Evolutionary conservation across 2,113 vertebrate species (phyloP).

Genomic region (Diphyllodes magnificus): DNA sequence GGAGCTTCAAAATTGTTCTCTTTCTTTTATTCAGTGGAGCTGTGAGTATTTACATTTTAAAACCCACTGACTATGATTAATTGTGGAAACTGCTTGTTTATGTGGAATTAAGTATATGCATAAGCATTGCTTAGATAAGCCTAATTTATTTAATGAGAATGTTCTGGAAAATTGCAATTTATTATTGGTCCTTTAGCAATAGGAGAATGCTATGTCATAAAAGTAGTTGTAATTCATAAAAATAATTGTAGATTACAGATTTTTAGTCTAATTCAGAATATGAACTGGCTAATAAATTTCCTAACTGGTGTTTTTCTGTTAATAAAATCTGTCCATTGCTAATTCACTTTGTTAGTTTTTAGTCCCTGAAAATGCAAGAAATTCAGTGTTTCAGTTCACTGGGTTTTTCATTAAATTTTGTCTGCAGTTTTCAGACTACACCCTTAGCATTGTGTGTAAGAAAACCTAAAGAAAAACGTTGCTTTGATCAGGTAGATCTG

Average conservation of each 20-base stretch:
- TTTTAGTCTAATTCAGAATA: not conserved
- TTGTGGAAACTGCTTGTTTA: not conserved
- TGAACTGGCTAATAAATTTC: not conserved
- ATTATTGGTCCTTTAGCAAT: not conserved
- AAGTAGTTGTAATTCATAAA: not conserved
- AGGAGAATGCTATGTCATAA: not conserved
- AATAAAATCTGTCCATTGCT: not conserved
- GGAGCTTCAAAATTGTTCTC: not conserved
- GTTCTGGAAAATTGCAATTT: not conserved
- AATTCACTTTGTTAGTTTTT: not conserved
- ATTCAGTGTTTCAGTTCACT: not conserved
- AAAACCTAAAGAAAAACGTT: not conserved
- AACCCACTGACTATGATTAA: not conserved
- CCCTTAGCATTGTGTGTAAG: not conserved
- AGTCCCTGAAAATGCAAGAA: not conserved
- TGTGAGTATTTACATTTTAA: not conserved
- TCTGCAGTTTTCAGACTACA: not conserved
- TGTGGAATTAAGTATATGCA: not conserved
- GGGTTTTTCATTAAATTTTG: not conserved
- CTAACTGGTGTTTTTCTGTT: not conserved
- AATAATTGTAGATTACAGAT: not conserved
- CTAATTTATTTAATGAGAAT: not conserved
- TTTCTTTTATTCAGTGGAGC: not conserved
- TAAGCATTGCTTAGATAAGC: not conserved
- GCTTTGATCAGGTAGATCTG: not conserved